Conservation (phyloP, 2,113 vertebrate genomes). For the Tragulus kanchil region DNA sequence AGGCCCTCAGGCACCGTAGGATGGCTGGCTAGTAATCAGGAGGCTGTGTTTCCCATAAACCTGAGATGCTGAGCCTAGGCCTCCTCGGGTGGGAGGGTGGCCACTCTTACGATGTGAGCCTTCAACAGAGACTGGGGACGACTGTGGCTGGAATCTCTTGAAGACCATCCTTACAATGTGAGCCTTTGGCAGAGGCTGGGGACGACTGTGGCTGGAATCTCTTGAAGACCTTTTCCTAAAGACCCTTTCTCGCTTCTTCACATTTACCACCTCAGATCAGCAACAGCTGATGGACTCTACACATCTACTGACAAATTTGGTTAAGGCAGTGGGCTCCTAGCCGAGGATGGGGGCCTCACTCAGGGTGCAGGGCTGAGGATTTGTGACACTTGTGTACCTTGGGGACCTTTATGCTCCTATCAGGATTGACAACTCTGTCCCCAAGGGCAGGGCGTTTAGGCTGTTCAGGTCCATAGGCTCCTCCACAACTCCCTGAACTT, state of each 20-base stretch:
- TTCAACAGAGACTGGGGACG: not conserved
- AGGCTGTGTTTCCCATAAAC: not conserved
- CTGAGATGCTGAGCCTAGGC: not conserved
- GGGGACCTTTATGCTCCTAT: not conserved
- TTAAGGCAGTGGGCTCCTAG: not conserved
- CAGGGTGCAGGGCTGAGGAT: not conserved
- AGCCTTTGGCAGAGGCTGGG: not conserved
- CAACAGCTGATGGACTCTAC: not conserved
- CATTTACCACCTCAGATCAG: not conserved
- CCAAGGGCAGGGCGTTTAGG: not conserved
- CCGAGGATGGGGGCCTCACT: not conserved
- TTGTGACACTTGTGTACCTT: not conserved
- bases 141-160: too few relatives aligned
- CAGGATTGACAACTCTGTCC: not conserved
- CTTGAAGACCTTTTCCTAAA: not conserved
- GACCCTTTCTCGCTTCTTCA: not conserved
- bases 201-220: not conserved
- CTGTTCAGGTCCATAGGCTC: not conserved
- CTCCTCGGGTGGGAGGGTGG: not conserved
- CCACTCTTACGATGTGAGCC: not conserved
- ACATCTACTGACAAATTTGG: not conserved
- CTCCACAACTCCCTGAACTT: not conserved
- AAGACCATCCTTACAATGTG: not conserved
- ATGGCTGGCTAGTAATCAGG: not conserved
- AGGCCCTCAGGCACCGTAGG: not conserved